These are phyloP conservation scores for Lepilemur ruficaudatus DNA, from an alignment of 2,797 vertebrate species.

Conservation along the genomic window DNA sequence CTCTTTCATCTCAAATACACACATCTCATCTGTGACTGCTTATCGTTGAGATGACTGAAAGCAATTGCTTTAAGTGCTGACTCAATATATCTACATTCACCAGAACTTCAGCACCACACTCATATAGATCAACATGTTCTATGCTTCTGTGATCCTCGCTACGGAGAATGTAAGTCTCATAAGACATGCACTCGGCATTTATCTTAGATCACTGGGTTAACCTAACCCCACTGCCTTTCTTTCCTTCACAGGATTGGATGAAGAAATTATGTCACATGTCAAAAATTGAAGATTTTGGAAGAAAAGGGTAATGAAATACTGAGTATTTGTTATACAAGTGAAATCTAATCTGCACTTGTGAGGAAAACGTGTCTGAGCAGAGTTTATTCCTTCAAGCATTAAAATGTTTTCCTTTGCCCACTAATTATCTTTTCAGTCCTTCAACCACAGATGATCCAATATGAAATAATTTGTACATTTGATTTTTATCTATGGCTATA, in stretches of 20 bases:
- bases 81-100: conserved; percentile 47
- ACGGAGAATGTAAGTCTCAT: conserved; percentile 39
- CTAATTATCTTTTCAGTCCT: not conserved
- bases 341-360: not conserved
- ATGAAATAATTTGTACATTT: not conserved
- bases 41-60: conserved; percentile 46
- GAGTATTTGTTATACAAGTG: not conserved
- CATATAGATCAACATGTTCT: conserved; percentile 8
- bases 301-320: not conserved
- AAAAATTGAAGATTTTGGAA: not conserved
- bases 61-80: conserved; percentile 64
- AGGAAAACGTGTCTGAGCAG: not conserved
- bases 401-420: not conserved
- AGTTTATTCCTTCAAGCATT: not conserved
- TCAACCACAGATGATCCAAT: not conserved
- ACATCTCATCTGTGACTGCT: conserved; percentile 38
- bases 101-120: not conserved
- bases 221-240: not conserved
- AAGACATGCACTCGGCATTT: conserved; percentile 35
- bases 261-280: conserved; percentile 23
- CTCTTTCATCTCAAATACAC: conserved; percentile 57
- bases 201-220: conserved; percentile 55
- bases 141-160: not conserved
- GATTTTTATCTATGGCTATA: not conserved
- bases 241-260: not conserved